Evolutionary conservation across 1,140 invertebrate species (phyloP).

Genomic region (Ephestia elutella): DNA sequence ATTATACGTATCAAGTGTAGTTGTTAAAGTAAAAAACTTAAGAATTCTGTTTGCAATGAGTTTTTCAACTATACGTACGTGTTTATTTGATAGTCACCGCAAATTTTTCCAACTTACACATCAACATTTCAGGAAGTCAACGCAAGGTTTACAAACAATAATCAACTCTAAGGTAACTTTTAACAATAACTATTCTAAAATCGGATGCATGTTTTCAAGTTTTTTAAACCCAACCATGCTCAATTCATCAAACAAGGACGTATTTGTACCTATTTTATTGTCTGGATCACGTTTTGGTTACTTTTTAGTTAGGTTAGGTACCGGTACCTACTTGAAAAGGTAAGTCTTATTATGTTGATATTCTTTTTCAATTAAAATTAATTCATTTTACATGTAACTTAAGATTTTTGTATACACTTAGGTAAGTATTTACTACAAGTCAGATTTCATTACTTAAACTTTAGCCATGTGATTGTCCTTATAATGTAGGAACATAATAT

Average conservation of each 20-base stretch:
- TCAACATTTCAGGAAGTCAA: background rate
- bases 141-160: background rate
- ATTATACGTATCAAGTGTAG: background rate
- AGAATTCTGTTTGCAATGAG: background rate
- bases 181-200: background rate
- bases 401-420: no score
- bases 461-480: no score
- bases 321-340: no score
- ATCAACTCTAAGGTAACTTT: constrained; percentile 10
- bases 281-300: background rate
- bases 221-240: background rate
- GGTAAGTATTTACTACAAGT: no score
- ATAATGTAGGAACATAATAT: no score
- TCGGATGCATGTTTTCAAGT: background rate
- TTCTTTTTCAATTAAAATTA: no score
- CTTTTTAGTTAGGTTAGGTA: no score
- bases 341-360: no score
- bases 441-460: no score
- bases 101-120: background rate
- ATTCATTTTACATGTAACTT: no score
- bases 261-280: background rate
- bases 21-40: background rate
- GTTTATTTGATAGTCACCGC: background rate
- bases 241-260: background rate
- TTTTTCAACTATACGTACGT: background rate